Base-by-base conservation (phyloP, 2,888 invertebrate genomes). In the Amiota communis region DNA sequence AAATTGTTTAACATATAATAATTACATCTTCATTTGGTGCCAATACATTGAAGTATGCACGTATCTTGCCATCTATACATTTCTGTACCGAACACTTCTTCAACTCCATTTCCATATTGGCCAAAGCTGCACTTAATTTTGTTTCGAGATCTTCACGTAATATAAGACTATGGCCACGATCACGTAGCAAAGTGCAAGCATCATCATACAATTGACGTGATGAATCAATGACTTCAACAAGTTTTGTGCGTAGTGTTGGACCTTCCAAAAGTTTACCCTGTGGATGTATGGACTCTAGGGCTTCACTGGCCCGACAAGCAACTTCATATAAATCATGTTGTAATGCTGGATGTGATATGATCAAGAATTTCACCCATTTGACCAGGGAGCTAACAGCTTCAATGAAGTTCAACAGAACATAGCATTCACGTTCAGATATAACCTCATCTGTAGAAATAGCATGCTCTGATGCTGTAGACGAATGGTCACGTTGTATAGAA, bases 341-440 rank as follows among this genome's bases (percentile, higher is more conserved):
- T 53, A 95, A 89, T 51, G 91, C 90, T 57, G 93, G 92, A 89
- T 95, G 92, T 20, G 93, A 93, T 78, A 94, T 93, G 59, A 93
- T 92, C 53, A 94, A 90, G 79, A 92, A 90, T 82, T 92, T 92
- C 2, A 95, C 95, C 92, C 94, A 95, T 90, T 96, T 96, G n/a
- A 96, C 95, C n/a, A 97, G 91, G 0, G 94, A 94, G 73, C 95
- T 95, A 68, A 95, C 92, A 48, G 95, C 94, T 87, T 97, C 97
- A 23, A 97, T 94, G 85, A 97, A 93, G 59, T 93, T 93, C 8
- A 96, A 91, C 1, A 98, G 90, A 1, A 90, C 82, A 79, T 89
- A 89, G 64, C 87, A 89, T 72, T 90, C 90, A 1, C 88, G 86
- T 65, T 92, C 92, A 0, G 90, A 89, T 75, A 92, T 91, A 13